Base-by-base conservation (phyloP, 2,888 invertebrate genomes). In the Punctoribates punctum region DNA sequence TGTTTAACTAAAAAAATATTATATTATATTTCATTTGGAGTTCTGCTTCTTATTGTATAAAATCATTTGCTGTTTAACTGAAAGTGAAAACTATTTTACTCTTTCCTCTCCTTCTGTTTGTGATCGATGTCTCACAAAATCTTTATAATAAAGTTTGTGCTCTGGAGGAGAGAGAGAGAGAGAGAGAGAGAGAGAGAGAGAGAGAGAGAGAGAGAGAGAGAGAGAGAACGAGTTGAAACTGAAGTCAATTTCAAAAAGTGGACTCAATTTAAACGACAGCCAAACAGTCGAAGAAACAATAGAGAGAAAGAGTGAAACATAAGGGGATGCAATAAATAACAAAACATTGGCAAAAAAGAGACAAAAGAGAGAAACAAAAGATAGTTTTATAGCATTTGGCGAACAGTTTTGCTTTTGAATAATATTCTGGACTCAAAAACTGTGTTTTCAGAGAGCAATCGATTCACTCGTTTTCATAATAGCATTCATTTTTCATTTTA, bases 401-500 rank as follows among this genome's bases (percentile, higher is more conserved):
- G 20, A 54, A 57, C 57, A 25, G 57, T 57, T 57, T 57, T 57
- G 20, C 54, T n/a, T 17, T 54, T 57, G 57, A 57, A 57, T 57
- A 57, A 57, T 57, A 23, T 57, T 23, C 23, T 57, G 57, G 57
- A 57, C 57, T 25, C 23, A 25, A 57, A 57, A 57, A 57, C 20
- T 57, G 23, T 23, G 6, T 23, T 20, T 25, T 20, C 57, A 57
- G 17, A 25, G 13, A 23, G 57, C 20, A 23, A 23, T 17, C 57
- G 23, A 23, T 57, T 57, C 25, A 25, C 57, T 54, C 20, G 20
- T 23, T 23, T 11, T 25, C 9, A 65, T 65, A 65, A 65, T 65
- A 34, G 65, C 65, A 65, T 65, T 65, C 65, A 65, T 65, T 65
- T 65, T 34, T 65, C 65, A 57, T 57, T 57, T 57, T 15, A 57